phyloP scores from a whole-genome alignment of 1,140 invertebrate genomes.

The Stenopsyche tienmushanensis region DNA sequence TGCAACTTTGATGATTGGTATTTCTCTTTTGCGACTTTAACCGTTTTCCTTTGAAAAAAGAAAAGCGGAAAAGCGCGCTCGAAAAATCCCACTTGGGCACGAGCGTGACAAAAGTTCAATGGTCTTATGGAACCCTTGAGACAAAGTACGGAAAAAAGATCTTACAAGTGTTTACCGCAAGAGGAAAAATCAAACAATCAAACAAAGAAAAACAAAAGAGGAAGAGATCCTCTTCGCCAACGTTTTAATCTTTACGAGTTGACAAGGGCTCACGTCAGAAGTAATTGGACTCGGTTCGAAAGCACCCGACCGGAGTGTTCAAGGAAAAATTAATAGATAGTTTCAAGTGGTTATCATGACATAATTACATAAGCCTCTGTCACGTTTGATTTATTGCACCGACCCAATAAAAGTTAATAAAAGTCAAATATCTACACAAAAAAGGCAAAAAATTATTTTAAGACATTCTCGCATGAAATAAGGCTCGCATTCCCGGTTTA shows the following conservation, averaged over 20 bases:
- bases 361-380: too few species aligned
- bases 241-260: constrained; percentile 12
- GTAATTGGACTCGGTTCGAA: background rate
- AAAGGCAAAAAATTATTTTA: too few species aligned
- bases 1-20: too few species aligned
- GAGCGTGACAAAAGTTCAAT: constrained; percentile 20
- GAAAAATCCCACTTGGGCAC: constrained; percentile 10
- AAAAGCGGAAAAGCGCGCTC: constrained; percentile 10
- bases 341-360: too few species aligned
- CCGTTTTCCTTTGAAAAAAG: too few species aligned
- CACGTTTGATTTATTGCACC: too few species aligned
- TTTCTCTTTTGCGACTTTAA: too few species aligned
- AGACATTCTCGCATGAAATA: too few species aligned
- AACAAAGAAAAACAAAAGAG: constrained; percentile 23
- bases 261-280: background rate
- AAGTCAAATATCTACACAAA: too few species aligned
- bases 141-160: constrained; percentile 15
- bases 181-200: constrained; percentile 31
- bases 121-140: constrained; percentile 28
- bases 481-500: too few species aligned
- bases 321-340: background rate
- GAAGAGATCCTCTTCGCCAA: background rate
- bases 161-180: constrained; percentile 18
- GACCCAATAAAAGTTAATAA: too few species aligned
- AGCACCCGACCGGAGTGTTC: background rate